A percentile compares a stretch with the other conserved stretches of the same genome.
Evolutionary conservation across 2,113 vertebrate species (phyloP).

Genomic region (Peromyscus californicus): DNA sequence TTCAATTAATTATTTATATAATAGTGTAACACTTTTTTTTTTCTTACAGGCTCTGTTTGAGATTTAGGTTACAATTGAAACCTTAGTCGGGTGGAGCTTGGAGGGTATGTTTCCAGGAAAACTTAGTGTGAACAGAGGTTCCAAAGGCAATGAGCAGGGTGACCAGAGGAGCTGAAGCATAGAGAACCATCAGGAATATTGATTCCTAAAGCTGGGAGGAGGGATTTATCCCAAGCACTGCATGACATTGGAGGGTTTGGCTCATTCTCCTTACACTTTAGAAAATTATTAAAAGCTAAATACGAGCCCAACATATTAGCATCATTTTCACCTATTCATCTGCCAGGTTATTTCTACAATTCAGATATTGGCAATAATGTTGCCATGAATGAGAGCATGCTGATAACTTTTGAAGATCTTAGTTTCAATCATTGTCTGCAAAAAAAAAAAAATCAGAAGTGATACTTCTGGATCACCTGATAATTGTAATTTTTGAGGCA

Average conservation of each 20-base stretch:
- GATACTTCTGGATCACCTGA: not conserved
- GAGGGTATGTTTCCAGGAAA: not conserved
- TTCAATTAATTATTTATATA: not conserved
- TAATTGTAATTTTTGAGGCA: not conserved
- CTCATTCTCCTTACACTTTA: not conserved
- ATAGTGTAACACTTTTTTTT: too few relatives aligned
- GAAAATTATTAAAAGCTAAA: not conserved
- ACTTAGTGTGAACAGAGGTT: not conserved
- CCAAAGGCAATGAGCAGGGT: not conserved
- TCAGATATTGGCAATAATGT: not conserved
- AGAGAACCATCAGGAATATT: not conserved
- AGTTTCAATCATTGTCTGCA: not conserved
- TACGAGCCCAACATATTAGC: too few relatives aligned
- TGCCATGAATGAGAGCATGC: not conserved
- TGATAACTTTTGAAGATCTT: not conserved
- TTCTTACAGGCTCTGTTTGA: not conserved
- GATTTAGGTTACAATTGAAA: conserved; percentile 10
- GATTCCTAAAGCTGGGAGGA: not conserved
- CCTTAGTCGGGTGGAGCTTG: not conserved
- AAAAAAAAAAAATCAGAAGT: not conserved
- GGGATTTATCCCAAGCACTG: not conserved
- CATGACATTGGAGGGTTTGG: not conserved
- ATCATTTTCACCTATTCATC: not conserved
- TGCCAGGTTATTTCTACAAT: not conserved
- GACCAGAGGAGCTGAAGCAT: not conserved